Base-by-base conservation (phyloP, 2,113 vertebrate genomes). In the Odocoileus virginianus region DNA sequence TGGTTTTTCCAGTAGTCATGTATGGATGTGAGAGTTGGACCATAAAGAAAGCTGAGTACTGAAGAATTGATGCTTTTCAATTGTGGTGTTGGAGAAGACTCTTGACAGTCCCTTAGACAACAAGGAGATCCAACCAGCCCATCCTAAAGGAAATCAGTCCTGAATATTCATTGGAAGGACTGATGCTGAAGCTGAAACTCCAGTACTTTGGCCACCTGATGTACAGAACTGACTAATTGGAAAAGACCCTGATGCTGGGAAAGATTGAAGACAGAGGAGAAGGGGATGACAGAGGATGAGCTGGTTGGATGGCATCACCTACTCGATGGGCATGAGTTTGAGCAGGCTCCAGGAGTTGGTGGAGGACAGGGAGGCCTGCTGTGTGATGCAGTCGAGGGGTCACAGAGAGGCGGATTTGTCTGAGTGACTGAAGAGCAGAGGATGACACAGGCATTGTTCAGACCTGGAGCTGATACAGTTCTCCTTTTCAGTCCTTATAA, bases 291-390 rank as follows among this genome's bases (percentile, higher is more conserved):
- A 76, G 36, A 76, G 36, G 40, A 43, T 27, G 71, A 43, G 23
- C 6, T 43, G 71, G 23, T 14, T 76, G 71, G 23, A 27, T 76
- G 36, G 71, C 71, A 76, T 76, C 71, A 43, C 36, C 0, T 0
- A 76, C 11, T 43, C 3, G 6, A 14, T 27, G 36, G 36, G 3
- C 36, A 25, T 1, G 1, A 0, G 2, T 74, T 25, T 74, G 71
- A 43, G 71, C 3, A 43, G 27, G 33, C 71, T 74, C 36, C 2
- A 3, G 19, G 71, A 43, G 71, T 3, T 43, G 71, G 23, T 14
- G 36, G 14, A 7, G 71, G 71, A 76, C 21, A 76, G 11, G 71
- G 71, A 76, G 23, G 36, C 36, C 71, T 74, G 67, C 5, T 11
- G 7, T 43, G 12, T 43, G 21, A 3, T 43, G 36, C 23, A 76